phyloP scores from a whole-genome alignment of 2,113 vertebrate species.

The Atherinomorus stipes region DNA sequence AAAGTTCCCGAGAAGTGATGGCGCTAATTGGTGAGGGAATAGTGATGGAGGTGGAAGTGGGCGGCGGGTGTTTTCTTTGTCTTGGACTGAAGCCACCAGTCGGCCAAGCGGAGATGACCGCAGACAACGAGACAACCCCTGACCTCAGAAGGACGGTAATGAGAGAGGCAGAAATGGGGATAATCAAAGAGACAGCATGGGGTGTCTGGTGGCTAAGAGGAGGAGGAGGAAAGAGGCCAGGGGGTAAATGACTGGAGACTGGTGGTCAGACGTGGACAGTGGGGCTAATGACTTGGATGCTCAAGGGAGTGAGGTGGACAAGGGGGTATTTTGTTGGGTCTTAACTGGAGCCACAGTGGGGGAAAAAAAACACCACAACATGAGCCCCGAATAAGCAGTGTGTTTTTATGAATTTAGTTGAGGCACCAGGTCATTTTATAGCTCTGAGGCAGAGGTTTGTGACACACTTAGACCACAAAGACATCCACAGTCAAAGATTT shows the following conservation, averaged over 20 bases:
- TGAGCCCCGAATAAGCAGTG: not conserved
- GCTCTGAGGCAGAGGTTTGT: not conserved
- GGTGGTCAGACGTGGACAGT: slow-evolving; percentile 28
- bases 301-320: slow-evolving; percentile 3
- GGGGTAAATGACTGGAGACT: slow-evolving; percentile 35
- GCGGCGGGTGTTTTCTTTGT: slow-evolving; percentile 48
- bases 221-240: slow-evolving; percentile 14
- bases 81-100: slow-evolving; percentile 33
- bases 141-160: slow-evolving; percentile 47
- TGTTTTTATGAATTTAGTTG: not conserved
- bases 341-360: not conserved
- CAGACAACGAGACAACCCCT: slow-evolving; percentile 48
- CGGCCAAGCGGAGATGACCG: slow-evolving; percentile 26
- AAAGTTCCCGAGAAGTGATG: slow-evolving; percentile 54
- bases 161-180: slow-evolving; percentile 41
- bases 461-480: not conserved
- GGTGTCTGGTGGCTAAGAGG: slow-evolving; percentile 39
- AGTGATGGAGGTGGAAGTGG: slow-evolving; percentile 23
- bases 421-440: not conserved
- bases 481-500: not conserved
- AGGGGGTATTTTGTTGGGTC: not conserved
- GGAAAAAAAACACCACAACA: not conserved
- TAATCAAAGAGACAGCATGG: slow-evolving; percentile 63
- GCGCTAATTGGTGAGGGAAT: slow-evolving; percentile 63
- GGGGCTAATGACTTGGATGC: slow-evolving; percentile 19